Conservation (phyloP, 1,140 invertebrate species). For the Orius insidiosus region DNA sequence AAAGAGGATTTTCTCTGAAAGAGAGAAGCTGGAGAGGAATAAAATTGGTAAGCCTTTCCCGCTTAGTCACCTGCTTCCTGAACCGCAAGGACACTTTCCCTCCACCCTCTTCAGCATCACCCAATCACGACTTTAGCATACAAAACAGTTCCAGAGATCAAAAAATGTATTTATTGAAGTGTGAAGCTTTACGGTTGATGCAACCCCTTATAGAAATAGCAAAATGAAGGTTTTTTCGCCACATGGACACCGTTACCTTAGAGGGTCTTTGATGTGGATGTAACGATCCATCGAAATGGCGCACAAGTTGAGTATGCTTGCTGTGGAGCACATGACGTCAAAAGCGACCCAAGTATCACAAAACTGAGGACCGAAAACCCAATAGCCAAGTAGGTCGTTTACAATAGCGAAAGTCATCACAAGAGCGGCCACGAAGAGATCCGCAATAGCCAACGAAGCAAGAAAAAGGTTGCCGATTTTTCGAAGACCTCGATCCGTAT, state of each 20-base stretch:
- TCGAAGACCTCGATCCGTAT: slow-evolving; percentile 79
- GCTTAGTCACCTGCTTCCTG: too few species aligned
- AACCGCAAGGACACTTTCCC: too few species aligned
- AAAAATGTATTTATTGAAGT: too few species aligned
- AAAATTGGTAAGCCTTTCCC: too few species aligned
- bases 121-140: too few species aligned
- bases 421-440: slow-evolving; percentile 83
- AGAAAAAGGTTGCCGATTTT: slow-evolving; percentile 89
- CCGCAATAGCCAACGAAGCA: slow-evolving; percentile 86
- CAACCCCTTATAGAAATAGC: too few species aligned
- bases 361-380: slow-evolving; percentile 89
- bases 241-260: slow-evolving; percentile 37
- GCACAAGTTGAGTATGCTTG: slow-evolving; percentile 94
- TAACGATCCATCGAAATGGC: slow-evolving; percentile 95
- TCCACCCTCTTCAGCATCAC: too few species aligned
- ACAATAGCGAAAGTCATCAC: slow-evolving; percentile 86
- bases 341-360: slow-evolving; percentile 98
- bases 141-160: too few species aligned
- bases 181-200: too few species aligned
- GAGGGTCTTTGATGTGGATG: slow-evolving; percentile 88
- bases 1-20: too few species aligned
- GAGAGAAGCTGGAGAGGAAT: too few species aligned
- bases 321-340: slow-evolving; percentile 97
- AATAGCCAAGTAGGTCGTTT: slow-evolving; percentile 75
- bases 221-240: too few species aligned